phyloP scores from a whole-genome alignment of 2,888 invertebrate species.

The Tetragonisca angustula region DNA sequence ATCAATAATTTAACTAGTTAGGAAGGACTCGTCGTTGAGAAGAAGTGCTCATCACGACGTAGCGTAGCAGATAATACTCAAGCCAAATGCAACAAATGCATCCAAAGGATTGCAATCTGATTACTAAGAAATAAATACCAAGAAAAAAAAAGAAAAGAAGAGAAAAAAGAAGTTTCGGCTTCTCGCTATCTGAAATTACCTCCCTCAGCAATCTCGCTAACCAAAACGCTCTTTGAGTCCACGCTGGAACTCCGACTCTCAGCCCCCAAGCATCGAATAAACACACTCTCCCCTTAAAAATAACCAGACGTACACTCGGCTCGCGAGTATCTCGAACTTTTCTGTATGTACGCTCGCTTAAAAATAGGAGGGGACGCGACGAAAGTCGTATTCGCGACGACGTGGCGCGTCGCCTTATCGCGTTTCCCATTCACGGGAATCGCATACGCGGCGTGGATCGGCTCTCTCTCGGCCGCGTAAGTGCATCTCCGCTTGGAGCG shows the following conservation, averaged over 20 bases:
- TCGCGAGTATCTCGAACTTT: neutral
- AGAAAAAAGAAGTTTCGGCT: neutral
- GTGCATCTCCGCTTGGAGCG: slow-evolving; percentile 52
- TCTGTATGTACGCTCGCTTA: neutral
- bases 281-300: slow-evolving; percentile 2
- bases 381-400: slow-evolving; percentile 27
- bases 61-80: too few species aligned
- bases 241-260: neutral
- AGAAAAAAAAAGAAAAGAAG: too few species aligned
- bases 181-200: neutral
- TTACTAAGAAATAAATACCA: too few species aligned
- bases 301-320: neutral
- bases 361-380: slow-evolving; percentile 6
- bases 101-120: too few species aligned
- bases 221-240: neutral
- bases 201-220: neutral
- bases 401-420: slow-evolving; percentile 42
- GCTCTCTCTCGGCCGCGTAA: slow-evolving; percentile 30
- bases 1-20: too few species aligned
- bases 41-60: too few species aligned
- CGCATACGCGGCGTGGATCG: slow-evolving; percentile 30
- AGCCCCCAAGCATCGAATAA: neutral
- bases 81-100: too few species aligned
- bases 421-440: slow-evolving; percentile 62
- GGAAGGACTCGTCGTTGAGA: too few species aligned